Conservation (phyloP, 2,113 vertebrate genomes). For the Macroglossus sobrinus region DNA sequence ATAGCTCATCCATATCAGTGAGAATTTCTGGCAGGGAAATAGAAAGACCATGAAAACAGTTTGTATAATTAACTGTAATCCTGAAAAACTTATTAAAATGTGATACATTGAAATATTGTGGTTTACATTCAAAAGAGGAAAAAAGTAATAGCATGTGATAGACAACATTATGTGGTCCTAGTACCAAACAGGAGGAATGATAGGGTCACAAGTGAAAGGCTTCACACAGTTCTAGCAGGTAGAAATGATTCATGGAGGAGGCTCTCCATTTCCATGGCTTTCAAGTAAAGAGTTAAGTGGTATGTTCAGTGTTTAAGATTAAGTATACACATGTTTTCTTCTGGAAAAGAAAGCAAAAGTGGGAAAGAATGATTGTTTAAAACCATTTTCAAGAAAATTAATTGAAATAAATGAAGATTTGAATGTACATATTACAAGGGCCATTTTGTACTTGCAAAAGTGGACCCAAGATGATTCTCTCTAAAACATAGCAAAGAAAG, state of each 20-base stretch:
- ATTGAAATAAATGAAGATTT: not conserved
- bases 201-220: not conserved
- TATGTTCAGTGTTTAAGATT: not conserved
- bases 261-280: not conserved
- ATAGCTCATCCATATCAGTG: not conserved
- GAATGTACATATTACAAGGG: not conserved
- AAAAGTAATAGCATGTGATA: not conserved
- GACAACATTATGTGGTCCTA: not conserved
- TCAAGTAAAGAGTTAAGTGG: not conserved
- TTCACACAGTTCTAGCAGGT: not conserved
- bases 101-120: not conserved
- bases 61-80: not conserved
- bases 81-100: not conserved
- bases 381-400: not conserved
- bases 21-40: not conserved
- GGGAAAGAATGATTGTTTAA: not conserved
- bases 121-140: not conserved
- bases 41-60: not conserved
- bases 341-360: not conserved
- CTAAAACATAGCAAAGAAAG: not conserved
- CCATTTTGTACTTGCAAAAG: not conserved
- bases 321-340: not conserved
- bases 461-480: not conserved
- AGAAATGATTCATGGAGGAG: not conserved
- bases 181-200: not conserved